phyloP scores from a whole-genome alignment of 2,888 invertebrate species.

The Leucoma salicis region DNA sequence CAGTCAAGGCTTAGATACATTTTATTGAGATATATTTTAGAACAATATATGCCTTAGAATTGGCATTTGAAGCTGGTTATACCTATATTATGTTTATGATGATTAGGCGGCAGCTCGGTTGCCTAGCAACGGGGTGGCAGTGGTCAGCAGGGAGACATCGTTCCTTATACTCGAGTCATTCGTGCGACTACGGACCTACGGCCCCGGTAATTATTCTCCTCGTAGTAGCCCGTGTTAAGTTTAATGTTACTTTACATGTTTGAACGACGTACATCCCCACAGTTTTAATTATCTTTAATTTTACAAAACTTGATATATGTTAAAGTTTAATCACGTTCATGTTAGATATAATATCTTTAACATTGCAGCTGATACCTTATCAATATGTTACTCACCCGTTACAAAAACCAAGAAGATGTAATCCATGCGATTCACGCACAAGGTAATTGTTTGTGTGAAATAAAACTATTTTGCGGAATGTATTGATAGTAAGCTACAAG shows the following conservation, averaged over 20 bases:
- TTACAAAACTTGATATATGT: conserved; percentile 26
- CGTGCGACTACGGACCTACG: conserved; percentile 53
- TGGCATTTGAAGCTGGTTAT: conserved; percentile 67
- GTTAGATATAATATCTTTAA: background rate
- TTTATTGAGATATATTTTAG: too few relatives aligned
- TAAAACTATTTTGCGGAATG: too few relatives aligned
- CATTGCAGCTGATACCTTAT: too few relatives aligned
- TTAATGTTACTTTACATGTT: conserved; percentile 63
- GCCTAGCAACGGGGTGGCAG: conserved; percentile 75
- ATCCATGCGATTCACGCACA: too few relatives aligned
- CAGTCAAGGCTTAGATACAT: too few relatives aligned
- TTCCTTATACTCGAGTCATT: conserved; percentile 71
- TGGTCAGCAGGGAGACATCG: conserved; percentile 64
- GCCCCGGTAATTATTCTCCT: conserved; percentile 73
- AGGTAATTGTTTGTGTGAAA: too few relatives aligned
- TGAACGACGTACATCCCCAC: conserved; percentile 32
- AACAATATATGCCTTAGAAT: too few relatives aligned
- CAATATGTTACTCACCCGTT: too few relatives aligned
- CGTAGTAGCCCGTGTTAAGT: conserved; percentile 64
- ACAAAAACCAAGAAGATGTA: too few relatives aligned
- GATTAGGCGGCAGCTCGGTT: conserved; percentile 73
- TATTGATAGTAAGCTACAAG: too few relatives aligned
- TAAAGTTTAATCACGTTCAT: conserved; percentile 15
- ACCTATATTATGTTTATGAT: conserved; percentile 81
- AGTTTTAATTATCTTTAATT: conserved; percentile 34